Conservation (phyloP, 30 jellyfish, hydroid and myxozoan species). For the Turritopsis dohrnii region DNA sequence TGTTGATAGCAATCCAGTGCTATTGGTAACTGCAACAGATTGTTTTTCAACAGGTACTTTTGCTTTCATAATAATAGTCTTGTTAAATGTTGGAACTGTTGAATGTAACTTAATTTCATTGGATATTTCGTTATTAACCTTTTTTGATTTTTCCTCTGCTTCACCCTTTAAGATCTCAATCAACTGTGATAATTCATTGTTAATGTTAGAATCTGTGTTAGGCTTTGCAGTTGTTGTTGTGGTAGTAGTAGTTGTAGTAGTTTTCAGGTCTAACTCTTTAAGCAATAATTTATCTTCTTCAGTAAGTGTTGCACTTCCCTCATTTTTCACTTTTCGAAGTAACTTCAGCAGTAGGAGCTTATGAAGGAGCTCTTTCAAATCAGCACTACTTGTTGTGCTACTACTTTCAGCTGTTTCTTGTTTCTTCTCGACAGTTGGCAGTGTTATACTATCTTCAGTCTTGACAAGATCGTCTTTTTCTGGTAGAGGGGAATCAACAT, state of each 20-base stretch:
- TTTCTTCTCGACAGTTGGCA: not conserved
- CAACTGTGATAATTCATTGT: not conserved
- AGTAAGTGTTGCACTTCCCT: slow-evolving; percentile 22
- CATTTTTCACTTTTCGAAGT: slow-evolving; percentile 25
- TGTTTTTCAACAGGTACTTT: not conserved
- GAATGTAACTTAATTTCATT: not conserved
- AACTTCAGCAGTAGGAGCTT: slow-evolving; percentile 26
- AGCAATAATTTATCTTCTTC: slow-evolving; percentile 18
- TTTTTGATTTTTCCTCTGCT: not conserved
- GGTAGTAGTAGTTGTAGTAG: not conserved
- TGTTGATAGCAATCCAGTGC: not conserved
- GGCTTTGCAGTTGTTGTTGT: slow-evolving; percentile 19
- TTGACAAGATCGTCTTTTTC: not conserved
- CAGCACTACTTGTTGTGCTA: slow-evolving; percentile 14
- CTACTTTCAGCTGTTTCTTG: not conserved
- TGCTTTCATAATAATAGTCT: not conserved
- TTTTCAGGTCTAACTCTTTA: not conserved
- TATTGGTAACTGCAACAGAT: not conserved
- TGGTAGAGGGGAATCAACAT: not conserved
- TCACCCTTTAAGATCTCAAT: not conserved
- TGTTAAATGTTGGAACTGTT: not conserved
- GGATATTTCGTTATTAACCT: not conserved
- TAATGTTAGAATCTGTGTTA: not conserved
- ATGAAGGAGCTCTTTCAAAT: slow-evolving; percentile 26
- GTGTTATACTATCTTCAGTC: not conserved